Evolutionary conservation across 2,888 invertebrate species (phyloP).

Genomic region (Netelia fuscicornis): DNA sequence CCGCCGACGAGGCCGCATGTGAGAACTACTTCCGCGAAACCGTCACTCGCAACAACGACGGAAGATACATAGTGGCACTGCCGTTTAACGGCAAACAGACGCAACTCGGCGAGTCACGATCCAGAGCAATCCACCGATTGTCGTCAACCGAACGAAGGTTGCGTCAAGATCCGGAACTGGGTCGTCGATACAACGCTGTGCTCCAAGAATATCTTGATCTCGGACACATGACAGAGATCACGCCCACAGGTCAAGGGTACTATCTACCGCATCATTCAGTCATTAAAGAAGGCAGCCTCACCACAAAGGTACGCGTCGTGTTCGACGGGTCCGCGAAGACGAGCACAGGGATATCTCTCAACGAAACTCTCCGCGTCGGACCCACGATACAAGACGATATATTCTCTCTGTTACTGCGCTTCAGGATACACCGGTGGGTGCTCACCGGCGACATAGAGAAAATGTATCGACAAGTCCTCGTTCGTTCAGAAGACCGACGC

Average conservation of each 20-base stretch:
- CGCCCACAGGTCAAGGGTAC: neutral
- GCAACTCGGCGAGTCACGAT: slow-evolving; percentile 51
- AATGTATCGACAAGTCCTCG: slow-evolving; percentile 73
- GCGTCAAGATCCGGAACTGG: too few species aligned
- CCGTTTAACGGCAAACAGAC: slow-evolving; percentile 55
- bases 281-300: slow-evolving; percentile 62
- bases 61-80: slow-evolving; percentile 56
- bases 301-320: slow-evolving; percentile 56
- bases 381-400: slow-evolving; percentile 73
- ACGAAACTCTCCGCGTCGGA: slow-evolving; percentile 72
- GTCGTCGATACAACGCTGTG: neutral
- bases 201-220: neutral
- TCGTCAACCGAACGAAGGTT: too few species aligned
- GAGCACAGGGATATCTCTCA: slow-evolving; percentile 68
- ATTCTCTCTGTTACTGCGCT: slow-evolving; percentile 69
- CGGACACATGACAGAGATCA: neutral
- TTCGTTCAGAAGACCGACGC: slow-evolving; percentile 23
- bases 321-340: slow-evolving; percentile 60
- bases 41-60: neutral
- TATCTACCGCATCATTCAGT: slow-evolving; percentile 68
- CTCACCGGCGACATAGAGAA: slow-evolving; percentile 76
- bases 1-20: slow-evolving; percentile 25
- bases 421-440: slow-evolving; percentile 70
- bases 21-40: slow-evolving; percentile 47
- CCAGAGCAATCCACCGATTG: neutral